These are phyloP conservation scores for Melanocharis versteri DNA, from an alignment of 2,113 vertebrate genomes.

Conservation along the genomic window DNA sequence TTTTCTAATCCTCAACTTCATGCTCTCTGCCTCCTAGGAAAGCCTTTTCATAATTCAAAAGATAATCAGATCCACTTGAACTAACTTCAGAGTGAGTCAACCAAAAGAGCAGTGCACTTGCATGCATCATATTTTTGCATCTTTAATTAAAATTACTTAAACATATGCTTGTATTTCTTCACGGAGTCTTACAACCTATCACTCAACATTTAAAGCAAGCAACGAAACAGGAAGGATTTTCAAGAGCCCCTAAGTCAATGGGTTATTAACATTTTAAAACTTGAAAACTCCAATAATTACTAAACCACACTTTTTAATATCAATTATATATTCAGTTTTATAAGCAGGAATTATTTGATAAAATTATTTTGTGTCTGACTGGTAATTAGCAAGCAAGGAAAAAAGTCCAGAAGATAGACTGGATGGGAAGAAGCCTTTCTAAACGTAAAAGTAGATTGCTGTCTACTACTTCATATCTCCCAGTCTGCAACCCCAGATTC, in stretches of 20 bases:
- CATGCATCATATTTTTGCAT: not conserved
- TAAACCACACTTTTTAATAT: not conserved
- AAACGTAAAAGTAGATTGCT: not conserved
- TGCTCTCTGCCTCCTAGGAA: not conserved
- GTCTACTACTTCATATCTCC: not conserved
- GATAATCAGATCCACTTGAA: slow-evolving; percentile 13
- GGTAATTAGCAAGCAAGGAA: not conserved
- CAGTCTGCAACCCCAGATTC: not conserved
- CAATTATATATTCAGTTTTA: not conserved
- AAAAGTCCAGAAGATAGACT: not conserved
- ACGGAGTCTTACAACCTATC: not conserved
- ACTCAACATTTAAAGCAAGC: not conserved
- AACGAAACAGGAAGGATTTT: not conserved
- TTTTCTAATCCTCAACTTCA: not conserved
- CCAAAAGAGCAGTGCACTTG: not conserved
- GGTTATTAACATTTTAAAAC: not conserved
- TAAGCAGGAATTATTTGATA: not conserved
- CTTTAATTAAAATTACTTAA: not conserved
- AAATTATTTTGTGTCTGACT: not conserved
- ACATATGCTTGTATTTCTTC: not conserved
- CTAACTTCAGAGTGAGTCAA: not conserved
- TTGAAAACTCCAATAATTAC: not conserved
- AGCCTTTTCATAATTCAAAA: not conserved
- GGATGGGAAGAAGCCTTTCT: not conserved
- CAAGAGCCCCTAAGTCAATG: not conserved